Conservation (phyloP, 2,888 invertebrate species). For the Apeira syringaria region DNA sequence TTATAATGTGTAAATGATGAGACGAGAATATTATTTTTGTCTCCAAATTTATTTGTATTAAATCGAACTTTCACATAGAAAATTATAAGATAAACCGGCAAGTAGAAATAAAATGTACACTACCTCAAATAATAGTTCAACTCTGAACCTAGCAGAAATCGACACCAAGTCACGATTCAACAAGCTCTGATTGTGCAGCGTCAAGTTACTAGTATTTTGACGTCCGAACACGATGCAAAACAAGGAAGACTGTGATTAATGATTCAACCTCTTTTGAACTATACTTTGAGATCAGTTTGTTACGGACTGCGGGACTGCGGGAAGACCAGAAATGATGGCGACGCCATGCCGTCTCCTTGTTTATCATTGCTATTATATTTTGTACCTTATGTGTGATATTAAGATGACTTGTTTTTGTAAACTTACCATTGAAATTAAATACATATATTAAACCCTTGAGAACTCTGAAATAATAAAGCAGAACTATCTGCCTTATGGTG, state of each 20-base stretch:
- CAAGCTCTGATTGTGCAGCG: conserved; percentile 24
- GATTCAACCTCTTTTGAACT: conserved; percentile 25
- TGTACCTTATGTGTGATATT: no score
- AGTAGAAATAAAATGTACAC: conserved; percentile 7
- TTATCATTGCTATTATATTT: not conserved
- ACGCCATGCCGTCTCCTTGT: conserved; percentile 9
- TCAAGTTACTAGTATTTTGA: conserved; percentile 33
- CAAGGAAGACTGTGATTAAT: conserved; percentile 33
- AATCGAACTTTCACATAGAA: no score
- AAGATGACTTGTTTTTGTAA: no score
- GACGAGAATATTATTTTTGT: no score
- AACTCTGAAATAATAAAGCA: no score
- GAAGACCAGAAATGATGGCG: conserved; percentile 11
- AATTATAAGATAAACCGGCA: no score
- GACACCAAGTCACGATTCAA: conserved; percentile 35
- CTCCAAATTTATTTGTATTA: no score
- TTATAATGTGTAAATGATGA: no score
- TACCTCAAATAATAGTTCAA: conserved; percentile 14
- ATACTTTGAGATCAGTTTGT: conserved; percentile 4
- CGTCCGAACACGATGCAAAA: conserved; percentile 33
- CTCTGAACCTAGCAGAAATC: conserved; percentile 29
- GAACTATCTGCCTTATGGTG: no score
- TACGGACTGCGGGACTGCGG: conserved; percentile 10
- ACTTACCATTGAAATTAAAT: no score
- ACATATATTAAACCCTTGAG: no score